Percentiles rank a stretch among this genome's conserved stretches.
phyloP scores from a whole-genome alignment of 2,113 vertebrate genomes.

The Phyllostomus hastatus region DNA sequence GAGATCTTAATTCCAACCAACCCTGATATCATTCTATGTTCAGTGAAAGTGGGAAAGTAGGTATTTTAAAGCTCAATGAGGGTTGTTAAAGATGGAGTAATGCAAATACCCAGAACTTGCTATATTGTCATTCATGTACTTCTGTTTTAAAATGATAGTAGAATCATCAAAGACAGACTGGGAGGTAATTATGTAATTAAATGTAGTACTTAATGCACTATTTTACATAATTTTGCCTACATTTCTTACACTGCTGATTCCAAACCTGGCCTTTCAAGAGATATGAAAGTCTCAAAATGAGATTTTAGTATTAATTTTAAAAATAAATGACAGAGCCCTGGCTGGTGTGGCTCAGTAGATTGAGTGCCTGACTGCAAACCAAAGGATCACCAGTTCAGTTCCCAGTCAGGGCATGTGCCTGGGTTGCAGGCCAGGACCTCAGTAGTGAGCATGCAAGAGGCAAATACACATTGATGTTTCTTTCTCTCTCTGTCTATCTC shows the following conservation, averaged over 20 bases:
- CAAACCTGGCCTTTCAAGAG: neutral
- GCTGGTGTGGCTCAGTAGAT: too few species aligned
- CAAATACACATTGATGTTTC: too few species aligned
- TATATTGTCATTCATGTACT: conserved; percentile 11
- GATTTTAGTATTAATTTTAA: conserved; percentile 35
- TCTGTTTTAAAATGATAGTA: conserved; percentile 10
- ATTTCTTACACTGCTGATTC: conserved; percentile 12
- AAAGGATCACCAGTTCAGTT: too few species aligned
- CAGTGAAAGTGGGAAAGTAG: neutral
- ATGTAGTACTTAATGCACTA: neutral
- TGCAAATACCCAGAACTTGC: neutral
- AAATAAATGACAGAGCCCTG: neutral
- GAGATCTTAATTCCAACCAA: conserved; percentile 21
- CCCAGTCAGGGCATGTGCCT: too few species aligned
- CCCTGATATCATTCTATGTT: neutral
- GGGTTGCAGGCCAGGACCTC: too few species aligned
- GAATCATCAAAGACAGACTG: neutral
- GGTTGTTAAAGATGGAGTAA: neutral
- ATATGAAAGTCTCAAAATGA: conserved; percentile 28
- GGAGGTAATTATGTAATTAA: neutral
- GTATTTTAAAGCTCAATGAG: neutral
- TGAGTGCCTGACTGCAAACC: too few species aligned
- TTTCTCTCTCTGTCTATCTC: too few species aligned
- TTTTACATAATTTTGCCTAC: neutral
- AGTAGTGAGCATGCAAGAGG: too few species aligned